Conservation (phyloP, 2,113 vertebrate genomes). For the Boulengeromyrus knoepffleri region DNA sequence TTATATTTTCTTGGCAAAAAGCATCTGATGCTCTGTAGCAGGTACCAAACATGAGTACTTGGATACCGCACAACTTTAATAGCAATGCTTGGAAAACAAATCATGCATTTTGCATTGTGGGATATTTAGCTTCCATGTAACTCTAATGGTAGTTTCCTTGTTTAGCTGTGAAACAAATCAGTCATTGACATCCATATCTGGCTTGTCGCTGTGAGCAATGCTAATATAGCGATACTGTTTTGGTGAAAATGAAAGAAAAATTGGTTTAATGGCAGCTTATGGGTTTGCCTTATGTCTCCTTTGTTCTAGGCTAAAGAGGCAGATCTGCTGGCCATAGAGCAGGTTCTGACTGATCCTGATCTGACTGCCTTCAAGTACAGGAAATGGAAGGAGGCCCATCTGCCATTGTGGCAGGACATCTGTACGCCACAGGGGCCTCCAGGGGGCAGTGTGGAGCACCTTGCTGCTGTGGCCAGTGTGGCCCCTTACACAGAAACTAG, state of each 20-base stretch:
- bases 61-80: not conserved
- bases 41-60: not conserved
- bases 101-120: not conserved
- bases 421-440: constrained; percentile 50
- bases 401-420: constrained; percentile 76
- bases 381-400: constrained; percentile 82
- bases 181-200: not conserved
- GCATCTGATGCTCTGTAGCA: not conserved
- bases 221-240: not conserved
- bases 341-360: constrained; percentile 69
- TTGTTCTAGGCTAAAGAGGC: constrained; percentile 79
- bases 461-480: constrained; percentile 30
- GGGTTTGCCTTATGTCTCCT: constrained; percentile 18
- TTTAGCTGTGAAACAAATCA: not conserved
- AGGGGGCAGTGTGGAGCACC: constrained; percentile 35
- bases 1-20: not conserved
- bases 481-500: constrained; percentile 52
- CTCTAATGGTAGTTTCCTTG: not conserved
- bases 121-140: not conserved
- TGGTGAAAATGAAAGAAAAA: not conserved
- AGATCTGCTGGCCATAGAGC: constrained; percentile 81
- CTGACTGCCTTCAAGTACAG: constrained; percentile 77
- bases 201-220: not conserved
- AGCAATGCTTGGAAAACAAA: not conserved
- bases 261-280: not conserved